Conservation (phyloP, 2,888 invertebrate genomes). For the Stegana nigrithorax region DNA sequence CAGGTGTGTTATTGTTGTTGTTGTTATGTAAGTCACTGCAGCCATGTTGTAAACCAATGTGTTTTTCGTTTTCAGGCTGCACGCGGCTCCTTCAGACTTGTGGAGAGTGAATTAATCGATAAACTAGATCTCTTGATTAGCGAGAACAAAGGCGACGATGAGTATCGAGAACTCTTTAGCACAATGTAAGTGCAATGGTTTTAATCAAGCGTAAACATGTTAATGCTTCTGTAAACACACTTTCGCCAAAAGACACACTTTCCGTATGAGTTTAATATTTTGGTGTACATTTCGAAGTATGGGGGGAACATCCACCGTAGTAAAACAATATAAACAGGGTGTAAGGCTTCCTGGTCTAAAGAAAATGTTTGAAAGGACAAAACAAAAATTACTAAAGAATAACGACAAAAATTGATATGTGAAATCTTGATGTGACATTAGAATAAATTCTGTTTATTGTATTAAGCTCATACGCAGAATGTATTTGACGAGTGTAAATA, state of each 20-base stretch:
- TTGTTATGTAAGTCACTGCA: no score
- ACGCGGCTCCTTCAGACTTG: constrained; percentile 87
- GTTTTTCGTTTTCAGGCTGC: constrained; percentile 67
- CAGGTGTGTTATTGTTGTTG: no score
- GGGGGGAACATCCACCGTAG: no score
- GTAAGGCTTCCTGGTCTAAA: no score
- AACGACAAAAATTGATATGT: no score
- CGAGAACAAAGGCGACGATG: constrained; percentile 93
- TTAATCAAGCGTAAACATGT: constrained; percentile 21
- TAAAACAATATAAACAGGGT: no score
- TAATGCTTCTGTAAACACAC: constrained; percentile 5
- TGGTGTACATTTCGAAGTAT: no score
- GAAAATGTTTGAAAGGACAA: no score
- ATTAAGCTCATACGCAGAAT: constrained; percentile 20
- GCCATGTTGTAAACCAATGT: no score
- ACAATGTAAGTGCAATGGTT: constrained; percentile 84
- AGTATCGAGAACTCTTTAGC: constrained; percentile 92
- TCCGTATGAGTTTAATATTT: no score
- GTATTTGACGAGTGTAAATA: constrained; percentile 31
- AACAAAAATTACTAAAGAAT: no score
- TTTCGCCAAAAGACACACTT: no score
- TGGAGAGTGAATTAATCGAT: constrained; percentile 94
- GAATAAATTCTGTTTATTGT: constrained; percentile 13
- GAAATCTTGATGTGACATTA: neutral
- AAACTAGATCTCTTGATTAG: constrained; percentile 92